Evolutionary conservation across 35 echinoderm and acorn worm species (phyloP).

Genomic region (Eucidaris tribuloides): DNA sequence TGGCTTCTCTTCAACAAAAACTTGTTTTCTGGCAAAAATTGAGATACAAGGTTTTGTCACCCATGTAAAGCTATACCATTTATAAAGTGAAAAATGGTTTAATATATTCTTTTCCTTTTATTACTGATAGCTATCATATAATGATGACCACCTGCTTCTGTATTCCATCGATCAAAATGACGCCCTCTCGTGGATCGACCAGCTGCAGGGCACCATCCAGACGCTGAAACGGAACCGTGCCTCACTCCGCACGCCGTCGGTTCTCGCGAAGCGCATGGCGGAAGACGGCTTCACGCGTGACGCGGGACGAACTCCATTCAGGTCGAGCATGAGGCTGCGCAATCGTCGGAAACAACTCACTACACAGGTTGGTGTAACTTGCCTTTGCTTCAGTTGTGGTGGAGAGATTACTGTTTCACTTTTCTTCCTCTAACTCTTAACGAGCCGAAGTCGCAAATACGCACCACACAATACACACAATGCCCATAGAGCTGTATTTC

Average conservation of each 20-base stretch:
- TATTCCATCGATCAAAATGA: constrained; percentile 61
- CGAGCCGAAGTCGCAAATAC: too few species aligned
- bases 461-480: too few species aligned
- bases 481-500: too few species aligned
- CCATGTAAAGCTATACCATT: too few species aligned
- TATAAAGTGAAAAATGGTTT: too few species aligned
- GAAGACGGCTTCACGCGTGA: constrained; percentile 5
- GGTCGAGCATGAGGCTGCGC: constrained; percentile 34
- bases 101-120: not conserved
- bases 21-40: too few species aligned
- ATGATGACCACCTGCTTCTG: constrained; percentile 55
- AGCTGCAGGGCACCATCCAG: constrained; percentile 53
- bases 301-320: constrained; percentile 11
- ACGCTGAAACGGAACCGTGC: constrained; percentile 25
- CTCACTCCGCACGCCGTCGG: constrained; percentile 14
- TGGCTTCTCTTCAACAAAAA: too few species aligned
- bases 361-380: not conserved
- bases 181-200: constrained; percentile 69
- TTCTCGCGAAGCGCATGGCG: not conserved
- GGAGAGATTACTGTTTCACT: too few species aligned
- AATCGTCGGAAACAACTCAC: not conserved
- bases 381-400: too few species aligned
- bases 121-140: constrained; percentile 43
- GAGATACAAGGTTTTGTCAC: too few species aligned
- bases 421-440: too few species aligned